Evolutionary conservation across 2,888 invertebrate species (phyloP), one percentile per base, ranked within the genome.

Genomic region (Drosophila tripunctata): DNA sequence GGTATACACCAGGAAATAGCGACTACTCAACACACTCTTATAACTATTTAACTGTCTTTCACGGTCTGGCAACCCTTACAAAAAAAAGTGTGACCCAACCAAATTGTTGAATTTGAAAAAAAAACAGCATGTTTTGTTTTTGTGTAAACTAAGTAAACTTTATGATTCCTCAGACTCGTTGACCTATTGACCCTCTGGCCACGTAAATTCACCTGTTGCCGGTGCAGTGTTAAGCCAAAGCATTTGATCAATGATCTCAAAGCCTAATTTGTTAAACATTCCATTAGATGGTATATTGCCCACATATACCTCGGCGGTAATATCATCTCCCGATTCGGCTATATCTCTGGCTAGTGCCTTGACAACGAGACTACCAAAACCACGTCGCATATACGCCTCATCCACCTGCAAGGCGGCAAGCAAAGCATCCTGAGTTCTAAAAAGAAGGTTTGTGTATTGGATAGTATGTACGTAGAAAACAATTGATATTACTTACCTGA

Each of bases 401-500:
- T 40, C 58, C 1, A 77, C 78, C 19, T 83, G 84, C 12, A 79
- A 24, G 0, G 51, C 55, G 1, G 62, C 80, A 15, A 83, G 19
- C 2, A 65, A 58, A 14, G 78, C 67, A 40, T 80, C 81, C 30
- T 80, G 84, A 3, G 77, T 15, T 54, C 78, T 78, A 7, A 19
- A 4, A n/a, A 30, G n/a, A n/a, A n/a, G n/a, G n/a, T n/a, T n/a
- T n/a, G n/a, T n/a, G n/a, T n/a, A n/a, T n/a, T n/a, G n/a, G n/a
- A n/a, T n/a, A n/a, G n/a, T n/a, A n/a, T n/a, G n/a, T n/a, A n/a
- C n/a, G n/a, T n/a, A n/a, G n/a, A n/a, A n/a, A n/a, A n/a, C n/a
- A n/a, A n/a, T n/a, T n/a, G n/a, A n/a, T n/a, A n/a, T n/a, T 7
- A 4, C n/a, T 33, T 63, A 91, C 91, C 88, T 76, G 17, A 90